A percentile compares a stretch with the other conserved stretches of the same genome.
Evolutionary conservation across 1,140 invertebrate species (phyloP).

Genomic region (Stegodyphus dumicola): DNA sequence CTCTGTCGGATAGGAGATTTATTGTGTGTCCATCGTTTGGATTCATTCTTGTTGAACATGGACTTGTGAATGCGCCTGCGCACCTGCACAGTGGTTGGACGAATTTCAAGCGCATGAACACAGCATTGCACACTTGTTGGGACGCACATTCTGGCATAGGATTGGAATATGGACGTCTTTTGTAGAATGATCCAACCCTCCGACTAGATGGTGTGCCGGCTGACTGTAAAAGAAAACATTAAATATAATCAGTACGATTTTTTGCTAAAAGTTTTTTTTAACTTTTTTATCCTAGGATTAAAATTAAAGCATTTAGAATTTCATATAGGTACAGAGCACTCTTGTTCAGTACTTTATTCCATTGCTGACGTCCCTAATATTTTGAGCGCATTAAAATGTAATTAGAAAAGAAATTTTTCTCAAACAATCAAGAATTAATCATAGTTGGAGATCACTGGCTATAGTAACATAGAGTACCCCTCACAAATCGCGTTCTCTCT

Average conservation of each 20-base stretch:
- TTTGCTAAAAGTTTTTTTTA: not conserved
- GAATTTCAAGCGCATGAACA: constrained; percentile 90
- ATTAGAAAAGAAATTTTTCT: not conserved
- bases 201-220: constrained; percentile 10
- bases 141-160: constrained; percentile 85
- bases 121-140: constrained; percentile 92
- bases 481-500: too few species aligned
- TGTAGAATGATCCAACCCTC: constrained; percentile 4
- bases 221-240: not conserved
- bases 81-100: constrained; percentile 92
- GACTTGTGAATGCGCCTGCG: constrained; percentile 84
- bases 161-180: constrained; percentile 14
- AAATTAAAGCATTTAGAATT: not conserved
- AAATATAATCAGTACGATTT: not conserved
- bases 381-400: not conserved
- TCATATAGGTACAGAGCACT: not conserved
- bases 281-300: not conserved
- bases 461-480: too few species aligned
- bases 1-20: constrained; percentile 73
- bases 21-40: constrained; percentile 92
- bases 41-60: constrained; percentile 86
- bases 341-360: not conserved
- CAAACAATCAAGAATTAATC: too few species aligned
- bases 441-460: too few species aligned
- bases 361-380: not conserved